phyloP scores from a whole-genome alignment of 2,113 vertebrate species.

The Psittacus erithacus region DNA sequence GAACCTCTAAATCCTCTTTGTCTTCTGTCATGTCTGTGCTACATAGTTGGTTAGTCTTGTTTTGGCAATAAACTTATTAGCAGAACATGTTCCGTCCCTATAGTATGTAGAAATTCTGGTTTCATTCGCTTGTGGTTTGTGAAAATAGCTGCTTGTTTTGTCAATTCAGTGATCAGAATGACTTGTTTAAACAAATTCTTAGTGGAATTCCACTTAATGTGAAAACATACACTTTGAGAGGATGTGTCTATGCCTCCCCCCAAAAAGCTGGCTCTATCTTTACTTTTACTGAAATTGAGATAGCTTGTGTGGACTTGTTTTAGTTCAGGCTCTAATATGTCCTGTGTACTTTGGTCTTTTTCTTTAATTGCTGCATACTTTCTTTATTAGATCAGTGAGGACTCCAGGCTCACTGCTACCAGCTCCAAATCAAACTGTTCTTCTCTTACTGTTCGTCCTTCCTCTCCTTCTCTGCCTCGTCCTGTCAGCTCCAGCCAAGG shows the following conservation, averaged over 20 bases:
- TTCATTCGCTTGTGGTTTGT: neutral
- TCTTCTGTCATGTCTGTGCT: neutral
- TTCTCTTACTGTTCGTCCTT: conserved; percentile 74
- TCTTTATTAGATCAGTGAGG: conserved; percentile 91
- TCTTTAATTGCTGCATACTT: conserved; percentile 64
- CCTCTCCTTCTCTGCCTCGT: conserved; percentile 85
- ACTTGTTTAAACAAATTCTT: neutral
- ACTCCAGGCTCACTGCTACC: conserved; percentile 81
- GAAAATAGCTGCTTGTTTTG: neutral
- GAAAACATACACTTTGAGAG: neutral
- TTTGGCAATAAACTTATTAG: neutral
- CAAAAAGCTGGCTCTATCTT: neutral
- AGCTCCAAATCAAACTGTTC: conserved; percentile 78
- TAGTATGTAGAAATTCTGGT: neutral
- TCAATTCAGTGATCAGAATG: neutral
- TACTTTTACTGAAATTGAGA: neutral
- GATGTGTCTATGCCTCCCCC: rapidly evolving
- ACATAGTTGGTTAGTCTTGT: neutral
- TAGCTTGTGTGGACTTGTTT: neutral
- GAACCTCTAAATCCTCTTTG: neutral
- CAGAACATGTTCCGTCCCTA: neutral
- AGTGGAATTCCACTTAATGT: neutral
- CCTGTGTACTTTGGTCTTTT: conserved; percentile 4
- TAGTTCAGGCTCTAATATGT: neutral
- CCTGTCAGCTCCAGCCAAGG: conserved; percentile 95